These are phyloP conservation scores for Neofelis nebulosa DNA, from an alignment of 2,113 vertebrate species.

Conservation along the genomic window DNA sequence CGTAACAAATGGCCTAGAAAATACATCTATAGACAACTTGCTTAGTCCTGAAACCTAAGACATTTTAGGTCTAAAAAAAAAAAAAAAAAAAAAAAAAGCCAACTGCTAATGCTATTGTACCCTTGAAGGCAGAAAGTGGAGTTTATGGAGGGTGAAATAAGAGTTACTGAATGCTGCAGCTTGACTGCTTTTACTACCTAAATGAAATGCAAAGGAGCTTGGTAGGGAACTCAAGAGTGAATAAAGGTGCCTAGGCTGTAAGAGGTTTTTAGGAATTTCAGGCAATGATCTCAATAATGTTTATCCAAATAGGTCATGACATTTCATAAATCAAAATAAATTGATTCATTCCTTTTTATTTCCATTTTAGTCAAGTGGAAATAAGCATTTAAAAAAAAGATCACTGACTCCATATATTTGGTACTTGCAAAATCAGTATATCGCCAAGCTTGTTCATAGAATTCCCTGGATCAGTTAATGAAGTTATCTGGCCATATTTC, in stretches of 20 bases:
- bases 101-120: neutral
- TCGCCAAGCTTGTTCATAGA: neutral
- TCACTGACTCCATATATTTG: rapidly evolving
- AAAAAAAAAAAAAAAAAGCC: neutral
- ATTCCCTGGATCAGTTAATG: neutral
- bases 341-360: neutral
- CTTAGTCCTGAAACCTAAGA: constrained; percentile 59
- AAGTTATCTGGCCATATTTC: neutral
- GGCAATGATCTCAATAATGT: neutral
- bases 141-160: constrained; percentile 76
- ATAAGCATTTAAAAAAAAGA: neutral
- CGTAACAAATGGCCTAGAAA: constrained; percentile 52
- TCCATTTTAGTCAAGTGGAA: neutral
- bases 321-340: constrained; percentile 1
- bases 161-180: constrained; percentile 39
- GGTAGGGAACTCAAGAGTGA: neutral
- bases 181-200: constrained; percentile 44
- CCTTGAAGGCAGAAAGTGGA: constrained; percentile 46
- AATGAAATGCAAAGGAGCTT: constrained; percentile 52
- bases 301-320: constrained; percentile 21
- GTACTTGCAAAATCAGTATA: neutral
- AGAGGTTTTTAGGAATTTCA: neutral
- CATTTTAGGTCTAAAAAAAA: constrained; percentile 36
- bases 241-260: neutral
- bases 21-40: constrained; percentile 4